phyloP scores from a whole-genome alignment of 2,797 vertebrate genomes.

The Yasuhikotakia modesta region DNA sequence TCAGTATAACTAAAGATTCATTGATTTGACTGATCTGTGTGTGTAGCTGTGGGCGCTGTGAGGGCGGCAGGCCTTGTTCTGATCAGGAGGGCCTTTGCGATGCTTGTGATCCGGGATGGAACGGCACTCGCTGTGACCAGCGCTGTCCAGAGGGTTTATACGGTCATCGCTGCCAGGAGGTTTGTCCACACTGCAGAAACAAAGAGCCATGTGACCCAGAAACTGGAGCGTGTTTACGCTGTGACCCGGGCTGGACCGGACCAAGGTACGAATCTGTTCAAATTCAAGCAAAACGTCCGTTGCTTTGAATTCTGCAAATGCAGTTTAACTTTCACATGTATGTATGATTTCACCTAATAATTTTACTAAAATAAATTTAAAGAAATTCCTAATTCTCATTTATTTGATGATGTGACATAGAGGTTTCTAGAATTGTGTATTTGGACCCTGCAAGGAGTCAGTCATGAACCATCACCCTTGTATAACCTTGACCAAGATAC shows the following conservation, averaged over 20 bases:
- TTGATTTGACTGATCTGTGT: neutral
- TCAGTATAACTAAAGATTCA: neutral
- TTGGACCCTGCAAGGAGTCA: too few relatives aligned
- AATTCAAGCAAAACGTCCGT: neutral
- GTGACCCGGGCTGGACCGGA: constrained; percentile 85
- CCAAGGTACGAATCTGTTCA: constrained; percentile 75
- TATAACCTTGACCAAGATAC: too few relatives aligned
- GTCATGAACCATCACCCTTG: neutral
- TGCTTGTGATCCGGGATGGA: constrained; percentile 88
- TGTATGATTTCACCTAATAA: too few relatives aligned
- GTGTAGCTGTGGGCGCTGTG: constrained; percentile 83
- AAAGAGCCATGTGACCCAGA: constrained; percentile 79
- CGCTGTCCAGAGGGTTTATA: constrained; percentile 78
- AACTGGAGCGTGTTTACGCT: constrained; percentile 81
- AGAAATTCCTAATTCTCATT: too few relatives aligned
- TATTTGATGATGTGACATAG: too few relatives aligned
- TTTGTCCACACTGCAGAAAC: constrained; percentile 80
- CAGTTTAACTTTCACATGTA: neutral
- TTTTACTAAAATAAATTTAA: too few relatives aligned
- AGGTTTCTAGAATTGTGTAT: too few relatives aligned
- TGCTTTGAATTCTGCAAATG: neutral
- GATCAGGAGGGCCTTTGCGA: constrained; percentile 79
- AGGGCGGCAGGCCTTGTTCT: constrained; percentile 76
- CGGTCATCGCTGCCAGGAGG: constrained; percentile 79
- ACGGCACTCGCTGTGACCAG: constrained; percentile 82